Conservation (phyloP, 2,797 vertebrate genomes). For the Diplodus puntazzo region DNA sequence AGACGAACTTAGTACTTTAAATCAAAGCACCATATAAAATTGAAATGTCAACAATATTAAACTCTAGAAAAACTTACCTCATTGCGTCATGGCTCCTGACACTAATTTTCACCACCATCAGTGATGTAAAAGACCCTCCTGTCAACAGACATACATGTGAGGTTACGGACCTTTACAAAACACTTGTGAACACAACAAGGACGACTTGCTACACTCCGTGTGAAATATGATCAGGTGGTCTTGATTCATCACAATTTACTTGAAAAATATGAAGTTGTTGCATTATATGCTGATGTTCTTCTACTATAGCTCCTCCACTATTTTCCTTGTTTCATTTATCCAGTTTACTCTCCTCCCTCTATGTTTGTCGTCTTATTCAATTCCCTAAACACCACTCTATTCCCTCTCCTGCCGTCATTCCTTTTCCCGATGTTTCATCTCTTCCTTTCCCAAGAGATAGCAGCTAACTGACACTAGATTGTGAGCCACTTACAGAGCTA, state of each 20-base stretch:
- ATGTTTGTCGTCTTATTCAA: slow-evolving; percentile 18
- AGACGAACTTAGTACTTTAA: background rate
- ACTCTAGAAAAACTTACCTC: background rate
- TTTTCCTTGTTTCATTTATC: background rate
- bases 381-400: slow-evolving; percentile 14
- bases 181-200: too few species aligned
- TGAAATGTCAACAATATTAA: background rate
- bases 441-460: slow-evolving; percentile 19
- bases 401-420: slow-evolving; percentile 7
- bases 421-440: slow-evolving; percentile 6
- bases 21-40: background rate
- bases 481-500: slow-evolving; percentile 26
- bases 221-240: background rate
- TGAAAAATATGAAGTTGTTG: background rate
- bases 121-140: background rate
- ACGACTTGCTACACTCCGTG: background rate
- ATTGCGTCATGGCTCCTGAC: background rate
- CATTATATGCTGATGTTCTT: background rate
- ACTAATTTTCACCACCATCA: background rate
- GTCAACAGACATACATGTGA: background rate
- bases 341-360: background rate
- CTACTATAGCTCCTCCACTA: background rate
- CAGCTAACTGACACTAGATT: slow-evolving; percentile 29
- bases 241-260: background rate
- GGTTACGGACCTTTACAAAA: background rate